Evolutionary conservation across 2,113 vertebrate genomes (phyloP).

Genomic region (Tetraodon nigroviridis): DNA sequence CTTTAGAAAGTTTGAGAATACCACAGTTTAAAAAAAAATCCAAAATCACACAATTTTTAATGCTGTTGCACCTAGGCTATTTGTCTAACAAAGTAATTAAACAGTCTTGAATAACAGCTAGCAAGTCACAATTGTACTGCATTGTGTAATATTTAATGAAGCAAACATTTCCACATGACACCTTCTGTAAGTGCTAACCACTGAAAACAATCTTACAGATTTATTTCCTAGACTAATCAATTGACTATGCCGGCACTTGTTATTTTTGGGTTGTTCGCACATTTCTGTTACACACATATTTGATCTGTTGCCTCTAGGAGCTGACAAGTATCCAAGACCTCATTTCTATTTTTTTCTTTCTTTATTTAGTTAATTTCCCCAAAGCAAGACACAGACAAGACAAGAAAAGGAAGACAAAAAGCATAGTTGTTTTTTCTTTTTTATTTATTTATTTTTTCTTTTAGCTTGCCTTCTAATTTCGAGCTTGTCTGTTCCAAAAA

Average conservation of each 20-base stretch:
- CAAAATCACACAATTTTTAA: neutral
- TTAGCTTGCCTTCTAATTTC: constrained; percentile 58
- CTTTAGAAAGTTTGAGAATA: neutral
- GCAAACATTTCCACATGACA: too few species aligned
- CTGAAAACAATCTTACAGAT: neutral
- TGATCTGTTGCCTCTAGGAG: constrained; percentile 57
- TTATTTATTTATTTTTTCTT: constrained; percentile 16
- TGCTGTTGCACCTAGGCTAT: too few species aligned
- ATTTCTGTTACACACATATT: constrained; percentile 22
- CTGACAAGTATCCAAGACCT: constrained; percentile 54
- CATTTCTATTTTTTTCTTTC: constrained; percentile 14
- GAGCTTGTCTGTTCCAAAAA: constrained; percentile 51
- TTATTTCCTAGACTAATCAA: constrained; percentile 1
- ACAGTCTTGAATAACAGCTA: too few species aligned
- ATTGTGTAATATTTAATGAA: too few species aligned
- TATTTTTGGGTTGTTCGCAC: constrained; percentile 5
- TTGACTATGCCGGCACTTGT: neutral
- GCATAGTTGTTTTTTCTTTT: too few species aligned
- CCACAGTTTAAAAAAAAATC: neutral
- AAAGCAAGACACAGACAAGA: constrained; percentile 38
- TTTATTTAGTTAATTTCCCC: constrained; percentile 13
- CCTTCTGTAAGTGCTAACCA: too few species aligned
- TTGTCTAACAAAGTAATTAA: too few species aligned
- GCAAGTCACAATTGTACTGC: too few species aligned
- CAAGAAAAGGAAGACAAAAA: constrained; percentile 24